A percentile compares a stretch with the other conserved stretches of the same genome.
These are phyloP conservation scores for Lasius fuliginosus DNA, from an alignment of 2,888 invertebrate genomes.

Conservation along the genomic window DNA sequence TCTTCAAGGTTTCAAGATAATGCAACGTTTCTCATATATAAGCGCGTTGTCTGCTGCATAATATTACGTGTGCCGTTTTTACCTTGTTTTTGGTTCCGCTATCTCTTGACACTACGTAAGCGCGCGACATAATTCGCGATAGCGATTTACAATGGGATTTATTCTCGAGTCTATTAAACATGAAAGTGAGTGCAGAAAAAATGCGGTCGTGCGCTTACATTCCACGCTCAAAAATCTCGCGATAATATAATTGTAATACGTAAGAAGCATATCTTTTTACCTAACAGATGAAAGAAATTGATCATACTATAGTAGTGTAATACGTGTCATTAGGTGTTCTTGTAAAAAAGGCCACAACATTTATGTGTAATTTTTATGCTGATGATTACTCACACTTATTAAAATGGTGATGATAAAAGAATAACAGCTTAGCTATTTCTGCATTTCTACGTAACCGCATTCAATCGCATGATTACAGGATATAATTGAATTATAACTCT, in stretches of 20 bases:
- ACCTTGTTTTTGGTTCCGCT: slow-evolving; percentile 17
- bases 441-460: slow-evolving; percentile 6
- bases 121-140: neutral
- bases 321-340: neutral
- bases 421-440: slow-evolving; percentile 30
- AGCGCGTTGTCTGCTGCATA: neutral
- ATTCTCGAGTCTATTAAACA: neutral
- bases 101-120: slow-evolving; percentile 32
- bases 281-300: neutral
- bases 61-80: slow-evolving; percentile 17
- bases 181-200: neutral
- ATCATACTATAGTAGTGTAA: neutral
- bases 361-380: neutral
- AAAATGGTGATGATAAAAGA: slow-evolving; percentile 16
- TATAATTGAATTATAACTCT: neutral
- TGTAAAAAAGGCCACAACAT: too few relatives aligned
- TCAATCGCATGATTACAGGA: neutral
- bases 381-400: neutral
- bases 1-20: slow-evolving; percentile 33
- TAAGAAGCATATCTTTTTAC: neutral
- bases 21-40: slow-evolving; percentile 37
- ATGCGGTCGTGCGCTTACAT: neutral
- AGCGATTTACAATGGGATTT: slow-evolving; percentile 17
- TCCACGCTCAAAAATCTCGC: neutral
- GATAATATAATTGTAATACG: neutral